These are phyloP conservation scores for Drepana arcuata DNA, from an alignment of 1,140 invertebrate genomes.

Conservation along the genomic window DNA sequence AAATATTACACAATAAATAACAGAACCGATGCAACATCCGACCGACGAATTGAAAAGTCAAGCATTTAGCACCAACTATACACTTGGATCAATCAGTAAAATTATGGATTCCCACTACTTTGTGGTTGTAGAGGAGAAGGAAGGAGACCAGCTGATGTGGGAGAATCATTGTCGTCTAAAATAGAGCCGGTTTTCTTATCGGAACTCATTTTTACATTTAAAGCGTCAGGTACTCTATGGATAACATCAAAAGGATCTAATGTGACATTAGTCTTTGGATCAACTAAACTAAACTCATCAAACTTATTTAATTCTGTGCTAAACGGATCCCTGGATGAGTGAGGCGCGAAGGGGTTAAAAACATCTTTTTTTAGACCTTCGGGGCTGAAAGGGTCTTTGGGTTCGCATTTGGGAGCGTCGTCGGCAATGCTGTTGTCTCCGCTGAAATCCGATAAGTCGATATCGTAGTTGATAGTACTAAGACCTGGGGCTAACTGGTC, in stretches of 20 bases:
- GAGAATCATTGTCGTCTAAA: conserved; percentile 74
- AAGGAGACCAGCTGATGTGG: conserved; percentile 72
- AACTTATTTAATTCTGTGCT: conserved; percentile 34
- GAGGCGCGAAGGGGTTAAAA: conserved; percentile 44
- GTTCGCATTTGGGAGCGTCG: conserved; percentile 56
- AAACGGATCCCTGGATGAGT: conserved; percentile 17
- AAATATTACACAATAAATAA: too few relatives aligned
- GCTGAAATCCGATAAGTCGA: conserved; percentile 80
- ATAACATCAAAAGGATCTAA: conserved; percentile 43
- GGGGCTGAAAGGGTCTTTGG: conserved; percentile 49
- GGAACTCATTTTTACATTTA: conserved; percentile 27
- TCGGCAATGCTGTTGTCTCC: conserved; percentile 78
- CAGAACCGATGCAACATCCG: conserved; percentile 6
- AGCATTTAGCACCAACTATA: conserved; percentile 12
- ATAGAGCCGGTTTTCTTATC: conserved; percentile 46
- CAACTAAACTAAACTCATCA: conserved; percentile 44
- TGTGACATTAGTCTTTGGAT: conserved; percentile 19
- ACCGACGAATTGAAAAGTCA: conserved; percentile 6
- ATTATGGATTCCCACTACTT: conserved; percentile 31
- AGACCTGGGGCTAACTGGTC: conserved; percentile 71
- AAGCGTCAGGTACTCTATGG: conserved; percentile 24
- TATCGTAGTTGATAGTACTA: conserved; percentile 81
- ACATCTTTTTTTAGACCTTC: conserved; percentile 29
- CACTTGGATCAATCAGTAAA: conserved; percentile 3
- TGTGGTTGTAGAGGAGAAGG: conserved; percentile 76